Evolutionary conservation across 2,113 vertebrate species (phyloP), one percentile per base, ranked within the genome.

Genomic region (Pollimyrus isidori): DNA sequence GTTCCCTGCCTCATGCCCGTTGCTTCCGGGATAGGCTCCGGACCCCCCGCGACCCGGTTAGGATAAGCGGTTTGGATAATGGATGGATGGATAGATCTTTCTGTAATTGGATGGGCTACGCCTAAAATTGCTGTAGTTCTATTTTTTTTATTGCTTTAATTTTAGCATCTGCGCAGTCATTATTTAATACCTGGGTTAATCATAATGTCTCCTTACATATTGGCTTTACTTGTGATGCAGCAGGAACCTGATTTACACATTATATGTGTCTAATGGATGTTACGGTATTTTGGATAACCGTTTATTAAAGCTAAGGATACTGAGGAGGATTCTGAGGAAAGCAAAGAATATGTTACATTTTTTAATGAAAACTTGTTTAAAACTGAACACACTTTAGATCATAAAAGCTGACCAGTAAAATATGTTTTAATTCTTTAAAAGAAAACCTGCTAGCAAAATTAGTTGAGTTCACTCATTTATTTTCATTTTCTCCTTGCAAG

Each of bases 71-170:
- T n/a, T n/a, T n/a, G n/a, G n/a, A n/a, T n/a, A n/a, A n/a, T n/a
- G n/a, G n/a, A n/a, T n/a, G n/a, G n/a, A n/a, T n/a, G n/a, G n/a
- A 49, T 58, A 13, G 1, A 39, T 80, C 13, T 42, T 42, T 76
- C 83, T 39, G 6, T 83, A 84, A 35, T 84, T 89, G 76, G 76
- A 48, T 89, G 88, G 35, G 49, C 13, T 56, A 84, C 7, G 3
- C 76, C 88, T 48, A 89, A 89, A 89, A 52, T 84, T 56, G 53
- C 48, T 83, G 15, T 30, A 56, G 7, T 89, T 89, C 88, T 69
- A 65, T 65, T 65, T 65, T 11, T 10, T 65, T 65, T 26, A n/a
- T 65, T 1, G 62, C 9, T 65, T 26, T 65, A 26, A 65, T 65
- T 65, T 65, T 65, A 65, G 62, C 62, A 65, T 65, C n/a, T 65